Conservation (phyloP, 92 coral and sea anemone species). For the Porites rus region DNA sequence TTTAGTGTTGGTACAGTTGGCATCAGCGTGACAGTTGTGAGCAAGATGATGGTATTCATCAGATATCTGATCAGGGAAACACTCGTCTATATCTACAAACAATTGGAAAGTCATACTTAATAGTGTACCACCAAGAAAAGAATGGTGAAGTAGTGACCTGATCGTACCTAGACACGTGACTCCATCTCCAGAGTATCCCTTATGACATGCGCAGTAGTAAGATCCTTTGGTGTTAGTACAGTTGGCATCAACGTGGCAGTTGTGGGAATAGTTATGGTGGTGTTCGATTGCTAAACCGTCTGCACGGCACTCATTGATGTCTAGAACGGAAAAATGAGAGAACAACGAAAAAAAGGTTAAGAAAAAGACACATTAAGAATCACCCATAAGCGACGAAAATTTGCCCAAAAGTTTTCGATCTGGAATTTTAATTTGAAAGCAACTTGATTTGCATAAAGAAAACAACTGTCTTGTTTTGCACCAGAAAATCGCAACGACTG, state of each 20-base stretch:
- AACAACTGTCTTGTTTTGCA: too few species aligned
- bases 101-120: neutral
- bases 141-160: neutral
- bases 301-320: constrained; percentile 57
- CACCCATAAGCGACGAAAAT: neutral
- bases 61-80: neutral
- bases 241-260: constrained; percentile 66
- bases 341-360: neutral
- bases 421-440: too few species aligned
- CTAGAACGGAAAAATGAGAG: neutral
- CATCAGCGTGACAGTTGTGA: constrained; percentile 71
- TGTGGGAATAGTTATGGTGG: constrained; percentile 53
- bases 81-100: constrained; percentile 8
- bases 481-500: too few species aligned
- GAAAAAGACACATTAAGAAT: neutral
- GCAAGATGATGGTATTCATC: constrained; percentile 30
- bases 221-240: constrained; percentile 68
- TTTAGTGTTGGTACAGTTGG: constrained; percentile 77
- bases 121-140: neutral
- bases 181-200: constrained; percentile 74
- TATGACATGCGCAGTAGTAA: constrained; percentile 69
- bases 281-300: constrained; percentile 16
- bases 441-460: too few species aligned
- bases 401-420: too few species aligned
- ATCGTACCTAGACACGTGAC: constrained; percentile 51